These are phyloP conservation scores for Sturnus vulgaris DNA, from an alignment of 2,113 vertebrate species.

Conservation along the genomic window DNA sequence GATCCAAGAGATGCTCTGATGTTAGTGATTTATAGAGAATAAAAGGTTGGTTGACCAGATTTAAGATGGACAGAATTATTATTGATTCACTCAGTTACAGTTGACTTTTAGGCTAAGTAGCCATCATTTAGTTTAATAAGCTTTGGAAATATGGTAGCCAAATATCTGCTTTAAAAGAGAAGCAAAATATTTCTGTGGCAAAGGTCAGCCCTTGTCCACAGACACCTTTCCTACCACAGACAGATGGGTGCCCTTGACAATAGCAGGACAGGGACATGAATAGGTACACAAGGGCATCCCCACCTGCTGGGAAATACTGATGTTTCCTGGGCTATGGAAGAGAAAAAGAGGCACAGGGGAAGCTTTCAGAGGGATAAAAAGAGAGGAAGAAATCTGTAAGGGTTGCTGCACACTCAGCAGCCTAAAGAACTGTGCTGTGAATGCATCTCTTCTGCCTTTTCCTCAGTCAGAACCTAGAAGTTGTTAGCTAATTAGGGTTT, in stretches of 20 bases:
- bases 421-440: background rate
- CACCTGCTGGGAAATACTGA: background rate
- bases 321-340: background rate
- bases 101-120: background rate
- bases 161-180: background rate
- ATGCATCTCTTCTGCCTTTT: background rate
- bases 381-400: rapidly evolving
- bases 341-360: background rate
- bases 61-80: background rate
- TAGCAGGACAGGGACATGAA: background rate
- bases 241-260: background rate
- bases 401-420: background rate
- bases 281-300: background rate
- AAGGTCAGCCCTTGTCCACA: background rate
- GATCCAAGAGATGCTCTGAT: background rate
- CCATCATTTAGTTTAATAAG: background rate
- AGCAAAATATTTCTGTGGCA: background rate
- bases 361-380: background rate
- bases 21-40: background rate
- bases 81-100: background rate
- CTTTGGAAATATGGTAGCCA: background rate
- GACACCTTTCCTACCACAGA: background rate
- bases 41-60: background rate
- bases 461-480: background rate
- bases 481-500: background rate